Base-by-base conservation (phyloP, 1,140 invertebrate species). In the Drosophila baimaii region DNA sequence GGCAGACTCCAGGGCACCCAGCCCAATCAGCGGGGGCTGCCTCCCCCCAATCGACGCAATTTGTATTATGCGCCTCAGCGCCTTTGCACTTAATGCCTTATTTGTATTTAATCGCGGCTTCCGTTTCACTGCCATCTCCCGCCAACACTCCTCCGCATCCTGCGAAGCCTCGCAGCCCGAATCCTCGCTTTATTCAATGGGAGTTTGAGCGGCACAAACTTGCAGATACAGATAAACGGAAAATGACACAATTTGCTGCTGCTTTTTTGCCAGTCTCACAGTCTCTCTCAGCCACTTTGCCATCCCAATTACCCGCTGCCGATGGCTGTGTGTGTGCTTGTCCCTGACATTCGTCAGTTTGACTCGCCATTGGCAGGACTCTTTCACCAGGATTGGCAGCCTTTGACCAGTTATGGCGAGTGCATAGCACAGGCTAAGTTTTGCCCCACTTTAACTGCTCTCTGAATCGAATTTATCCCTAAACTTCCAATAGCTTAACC, bases 51-150 rank as follows among this genome's bases (percentile, higher is more conserved):
- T 89, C 84, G 66, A 76, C 80, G 85, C 84, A 89, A 89, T 89
- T 89, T 89, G 80, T 89, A 89, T 89, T 89, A 90, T 84, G 80
- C 81, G 84, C 85, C 74, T 81, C 84, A 89, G 85, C 84, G 84
- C 84, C 84, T 84, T 81, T 77, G 77, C 73, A 88, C 84, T 89
- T 89, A 89, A 89, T 89, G 84, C 73, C 84, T 89, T 89, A 89
- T 89, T 89, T 89, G 85, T 89, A 89, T 89, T 89, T 89, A 89
- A 89, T 89, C 84, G 84, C 80, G 80, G 84, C 84, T 89, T 89
- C 74, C 85, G 61, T 89, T 89, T 86, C 85, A 89, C 69, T 86
- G 84, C 79, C 79, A 79, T 57, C 47, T 49, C 46, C 52, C 35
- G 44, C 46, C 46, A 8, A 25, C 17, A 8, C 37, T 52, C 37